Evolutionary conservation across 2,113 vertebrate species (phyloP).

Genomic region (Bolborhynchus lineola): DNA sequence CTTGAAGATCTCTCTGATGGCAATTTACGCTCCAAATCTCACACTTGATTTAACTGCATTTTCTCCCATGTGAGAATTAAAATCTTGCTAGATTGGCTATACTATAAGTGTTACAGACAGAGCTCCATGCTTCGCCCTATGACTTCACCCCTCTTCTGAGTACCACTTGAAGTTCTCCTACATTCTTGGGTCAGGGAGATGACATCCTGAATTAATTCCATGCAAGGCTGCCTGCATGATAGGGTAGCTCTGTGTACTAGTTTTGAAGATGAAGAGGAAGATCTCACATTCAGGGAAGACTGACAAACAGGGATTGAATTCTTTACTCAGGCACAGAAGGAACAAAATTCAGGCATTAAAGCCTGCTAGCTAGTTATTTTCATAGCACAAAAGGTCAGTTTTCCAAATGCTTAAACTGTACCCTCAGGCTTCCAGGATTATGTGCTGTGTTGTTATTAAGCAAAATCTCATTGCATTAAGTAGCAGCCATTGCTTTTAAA

Average conservation of each 20-base stretch:
- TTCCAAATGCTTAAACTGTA: conserved; percentile 7
- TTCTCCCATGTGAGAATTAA: not conserved
- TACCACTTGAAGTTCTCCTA: not conserved
- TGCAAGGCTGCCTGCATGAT: accelerated
- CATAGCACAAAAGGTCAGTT: conserved; percentile 1
- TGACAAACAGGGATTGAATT: not conserved
- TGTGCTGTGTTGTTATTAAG: not conserved
- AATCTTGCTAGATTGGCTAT: not conserved
- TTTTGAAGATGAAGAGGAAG: not conserved
- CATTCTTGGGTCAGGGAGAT: not conserved
- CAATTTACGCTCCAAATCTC: not conserved
- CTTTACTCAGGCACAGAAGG: not conserved
- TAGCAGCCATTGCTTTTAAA: not conserved
- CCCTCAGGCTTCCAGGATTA: not conserved
- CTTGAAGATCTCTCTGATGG: not conserved
- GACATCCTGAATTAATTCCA: not conserved
- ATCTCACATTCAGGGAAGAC: not conserved
- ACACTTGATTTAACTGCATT: not conserved
- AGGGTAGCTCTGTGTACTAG: not conserved
- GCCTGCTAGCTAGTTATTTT: not conserved
- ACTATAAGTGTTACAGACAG: not conserved
- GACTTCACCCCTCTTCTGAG: not conserved
- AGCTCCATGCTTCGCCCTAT: not conserved
- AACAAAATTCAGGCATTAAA: not conserved
- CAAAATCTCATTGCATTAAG: not conserved